These are phyloP conservation scores for Trichomalopsis sarcophagae DNA, from an alignment of 1,140 invertebrate species.

Conservation along the genomic window DNA sequence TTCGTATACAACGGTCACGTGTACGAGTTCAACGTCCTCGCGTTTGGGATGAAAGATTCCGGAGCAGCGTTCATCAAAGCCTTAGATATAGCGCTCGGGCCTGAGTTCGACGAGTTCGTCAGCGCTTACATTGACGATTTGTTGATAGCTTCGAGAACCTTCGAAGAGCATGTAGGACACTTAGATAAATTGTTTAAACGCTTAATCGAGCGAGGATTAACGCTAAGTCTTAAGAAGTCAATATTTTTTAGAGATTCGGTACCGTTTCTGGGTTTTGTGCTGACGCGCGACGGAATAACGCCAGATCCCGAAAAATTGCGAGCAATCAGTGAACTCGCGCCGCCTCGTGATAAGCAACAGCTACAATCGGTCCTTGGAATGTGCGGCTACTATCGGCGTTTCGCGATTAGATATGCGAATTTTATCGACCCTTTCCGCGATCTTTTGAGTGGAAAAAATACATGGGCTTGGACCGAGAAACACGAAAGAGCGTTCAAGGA, in stretches of 20 bases:
- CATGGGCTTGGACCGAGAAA: conserved; percentile 48
- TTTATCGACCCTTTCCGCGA: conserved; percentile 52
- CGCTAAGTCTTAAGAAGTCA: conserved; percentile 53
- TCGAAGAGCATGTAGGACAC: conserved; percentile 30
- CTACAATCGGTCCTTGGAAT: conserved; percentile 54
- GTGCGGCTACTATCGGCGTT: conserved; percentile 52
- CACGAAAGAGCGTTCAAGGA: conserved; percentile 44
- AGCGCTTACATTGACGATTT: conserved; percentile 52
- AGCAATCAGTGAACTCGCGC: conserved; percentile 45
- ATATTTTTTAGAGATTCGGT: conserved; percentile 47
- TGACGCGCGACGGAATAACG: conserved; percentile 36
- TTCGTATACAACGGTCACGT: not conserved
- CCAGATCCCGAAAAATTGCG: conserved; percentile 46
- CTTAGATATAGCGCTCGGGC: conserved; percentile 14
- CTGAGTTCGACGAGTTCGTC: not conserved
- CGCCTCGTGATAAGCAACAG: conserved; percentile 50
- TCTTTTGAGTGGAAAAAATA: conserved; percentile 36
- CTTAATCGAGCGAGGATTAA: conserved; percentile 53
- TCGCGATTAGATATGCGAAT: conserved; percentile 43
- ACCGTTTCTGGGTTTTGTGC: conserved; percentile 52
- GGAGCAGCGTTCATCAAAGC: conserved; percentile 60
- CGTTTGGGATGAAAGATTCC: conserved; percentile 51
- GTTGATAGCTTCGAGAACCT: conserved; percentile 43
- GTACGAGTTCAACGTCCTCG: not conserved
- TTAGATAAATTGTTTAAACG: conserved; percentile 41